Conservation (phyloP, 2,797 vertebrate genomes). For the Dendrocincla fuliginosa region DNA sequence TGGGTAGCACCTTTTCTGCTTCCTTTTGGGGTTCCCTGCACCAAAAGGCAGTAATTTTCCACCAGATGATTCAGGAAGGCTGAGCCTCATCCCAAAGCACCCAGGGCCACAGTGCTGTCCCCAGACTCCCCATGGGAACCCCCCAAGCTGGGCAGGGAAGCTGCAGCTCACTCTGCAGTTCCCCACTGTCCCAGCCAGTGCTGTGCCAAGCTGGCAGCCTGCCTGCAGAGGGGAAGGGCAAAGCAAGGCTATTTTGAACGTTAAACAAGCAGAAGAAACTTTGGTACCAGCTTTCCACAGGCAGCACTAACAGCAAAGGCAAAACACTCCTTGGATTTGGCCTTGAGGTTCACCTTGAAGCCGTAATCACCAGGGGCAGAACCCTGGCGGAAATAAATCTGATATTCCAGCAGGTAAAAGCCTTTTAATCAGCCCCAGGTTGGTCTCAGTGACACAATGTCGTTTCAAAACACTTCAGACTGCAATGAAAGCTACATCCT, state of each 20-base stretch:
- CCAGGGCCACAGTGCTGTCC: fast-evolving
- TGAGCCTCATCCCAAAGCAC: background rate
- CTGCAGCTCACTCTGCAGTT: background rate
- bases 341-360: slow-evolving; percentile 49
- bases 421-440: background rate
- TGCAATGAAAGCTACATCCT: background rate
- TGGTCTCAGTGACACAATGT: background rate
- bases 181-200: background rate
- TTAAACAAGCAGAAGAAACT: background rate
- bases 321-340: background rate
- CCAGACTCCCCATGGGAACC: background rate
- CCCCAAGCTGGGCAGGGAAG: background rate
- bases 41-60: background rate
- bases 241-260: background rate
- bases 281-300: background rate
- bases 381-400: background rate
- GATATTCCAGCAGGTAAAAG: background rate
- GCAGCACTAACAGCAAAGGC: background rate
- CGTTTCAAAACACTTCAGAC: background rate
- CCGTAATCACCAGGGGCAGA: background rate
- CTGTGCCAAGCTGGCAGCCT: background rate
- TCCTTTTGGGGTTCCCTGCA: background rate
- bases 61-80: fast-evolving
- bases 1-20: background rate
- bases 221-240: background rate